Evolutionary conservation across 1,140 invertebrate genomes (phyloP).

Genomic region (Aphelinus atriplicis): DNA sequence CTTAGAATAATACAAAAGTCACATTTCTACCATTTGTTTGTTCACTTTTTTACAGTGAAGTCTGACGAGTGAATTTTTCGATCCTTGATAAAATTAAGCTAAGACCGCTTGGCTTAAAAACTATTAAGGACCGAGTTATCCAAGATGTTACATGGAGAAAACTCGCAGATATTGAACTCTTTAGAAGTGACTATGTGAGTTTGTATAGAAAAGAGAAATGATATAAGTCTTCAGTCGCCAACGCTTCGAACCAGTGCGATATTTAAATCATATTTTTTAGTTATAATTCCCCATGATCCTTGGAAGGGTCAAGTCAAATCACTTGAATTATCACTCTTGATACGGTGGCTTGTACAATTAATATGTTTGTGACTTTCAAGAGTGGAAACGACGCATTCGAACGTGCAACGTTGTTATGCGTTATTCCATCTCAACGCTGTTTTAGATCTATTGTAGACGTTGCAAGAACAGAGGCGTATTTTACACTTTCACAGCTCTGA

Average conservation of each 20-base stretch:
- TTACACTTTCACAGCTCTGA: constrained; percentile 44
- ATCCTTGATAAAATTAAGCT: constrained; percentile 57
- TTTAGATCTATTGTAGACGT: constrained; percentile 29
- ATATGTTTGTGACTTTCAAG: constrained; percentile 54
- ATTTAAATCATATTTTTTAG: constrained; percentile 34
- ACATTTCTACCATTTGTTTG: constrained; percentile 26
- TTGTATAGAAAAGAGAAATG: constrained; percentile 39
- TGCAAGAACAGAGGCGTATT: constrained; percentile 30
- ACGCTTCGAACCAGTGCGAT: constrained; percentile 39
- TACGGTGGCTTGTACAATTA: constrained; percentile 60
- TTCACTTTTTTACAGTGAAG: neutral
- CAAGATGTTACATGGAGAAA: constrained; percentile 10
- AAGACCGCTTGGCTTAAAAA: constrained; percentile 59
- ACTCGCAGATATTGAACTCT: neutral
- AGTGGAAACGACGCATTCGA: constrained; percentile 44
- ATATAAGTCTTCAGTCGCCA: constrained; percentile 39
- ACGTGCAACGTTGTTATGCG: constrained; percentile 21
- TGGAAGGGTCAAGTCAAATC: constrained; percentile 62
- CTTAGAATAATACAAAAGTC: constrained; percentile 41
- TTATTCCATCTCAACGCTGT: constrained; percentile 15
- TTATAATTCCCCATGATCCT: constrained; percentile 39
- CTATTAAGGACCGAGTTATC: constrained; percentile 52
- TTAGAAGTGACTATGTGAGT: constrained; percentile 31
- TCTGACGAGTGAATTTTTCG: constrained; percentile 9
- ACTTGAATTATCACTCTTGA: constrained; percentile 62